These are phyloP conservation scores for Pseudorasbora parva DNA, from an alignment of 2,113 vertebrate species.

Conservation along the genomic window DNA sequence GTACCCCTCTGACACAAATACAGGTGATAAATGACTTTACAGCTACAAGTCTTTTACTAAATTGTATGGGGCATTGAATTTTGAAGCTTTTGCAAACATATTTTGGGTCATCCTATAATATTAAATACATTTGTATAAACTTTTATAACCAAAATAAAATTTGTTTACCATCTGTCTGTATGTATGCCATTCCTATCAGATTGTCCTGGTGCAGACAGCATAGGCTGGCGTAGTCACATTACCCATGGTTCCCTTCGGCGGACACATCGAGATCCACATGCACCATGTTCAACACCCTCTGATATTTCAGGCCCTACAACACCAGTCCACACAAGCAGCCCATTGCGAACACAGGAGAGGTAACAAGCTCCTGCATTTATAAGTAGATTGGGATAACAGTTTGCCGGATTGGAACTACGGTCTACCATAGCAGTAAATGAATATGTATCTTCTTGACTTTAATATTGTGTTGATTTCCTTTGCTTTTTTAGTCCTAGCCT, in stretches of 20 bases:
- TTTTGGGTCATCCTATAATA: neutral
- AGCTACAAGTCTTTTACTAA: neutral
- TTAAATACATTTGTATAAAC: neutral
- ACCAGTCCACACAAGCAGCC: constrained; percentile 86
- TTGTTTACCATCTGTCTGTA: neutral
- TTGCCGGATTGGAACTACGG: neutral
- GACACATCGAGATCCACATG: constrained; percentile 71
- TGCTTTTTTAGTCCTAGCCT: constrained; percentile 66
- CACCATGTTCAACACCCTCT: constrained; percentile 73
- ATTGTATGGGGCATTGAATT: neutral
- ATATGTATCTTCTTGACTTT: neutral
- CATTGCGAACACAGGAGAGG: constrained; percentile 82
- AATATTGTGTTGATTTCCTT: constrained; percentile 29
- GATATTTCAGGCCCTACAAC: constrained; percentile 79
- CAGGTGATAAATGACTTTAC: constrained; percentile 47
- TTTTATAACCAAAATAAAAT: too few species aligned
- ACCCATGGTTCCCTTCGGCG: constrained; percentile 77
- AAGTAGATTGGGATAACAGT: neutral
- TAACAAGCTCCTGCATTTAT: constrained; percentile 52
- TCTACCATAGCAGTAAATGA: neutral
- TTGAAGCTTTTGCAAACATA: neutral
- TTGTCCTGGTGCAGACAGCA: constrained; percentile 68
- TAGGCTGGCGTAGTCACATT: constrained; percentile 81
- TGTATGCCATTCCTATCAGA: constrained; percentile 59
- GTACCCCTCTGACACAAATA: constrained; percentile 51